Evolutionary conservation across 2,888 invertebrate species (phyloP), one percentile per base, ranked within the genome.

Genomic region (Athrips mouffetella): DNA sequence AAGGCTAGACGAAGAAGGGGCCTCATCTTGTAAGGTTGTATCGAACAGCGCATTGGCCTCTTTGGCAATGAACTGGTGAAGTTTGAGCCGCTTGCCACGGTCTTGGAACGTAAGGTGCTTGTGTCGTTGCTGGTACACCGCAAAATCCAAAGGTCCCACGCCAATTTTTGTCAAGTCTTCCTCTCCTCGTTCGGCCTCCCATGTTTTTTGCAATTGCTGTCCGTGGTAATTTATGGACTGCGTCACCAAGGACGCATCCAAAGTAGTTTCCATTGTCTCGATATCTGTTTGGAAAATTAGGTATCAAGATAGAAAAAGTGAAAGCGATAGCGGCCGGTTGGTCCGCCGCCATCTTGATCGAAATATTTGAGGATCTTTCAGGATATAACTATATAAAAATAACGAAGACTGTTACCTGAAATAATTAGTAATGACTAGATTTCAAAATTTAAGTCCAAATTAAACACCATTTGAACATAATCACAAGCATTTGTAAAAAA

Each of bases 61-160:
- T 67, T 94, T 94, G 7, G 94, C 94, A 63, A 97, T 91, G 79
- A 97, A 97, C 69, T 96, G 95, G 70, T 96, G 95, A 33, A 97
- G 86, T 71, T 95, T 96, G 47, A 95, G 79, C 16, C 96, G 90
- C 73, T 95, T 95, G 0, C 94, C 93, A 52, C 96, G 91, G 76
- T 96, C 96, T 77, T 94, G 94, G 76, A 96, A 95, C 47, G 94
- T 93, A 31, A 96, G 89, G 62, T 92, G 92, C 73, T 95, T 95
- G 68, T 95, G 94, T 20, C 96, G 90, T 54, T 94, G 92, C 66
- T 92, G 92, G 76, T 95, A 95, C 44, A 94, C 90, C 41, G 92
- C 91, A 72, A 92, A 96, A 77, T 92, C 94, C 56, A 94, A 85
- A 35, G 80, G 69, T 31, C 87, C 85, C 35, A 91, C 85, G 49